A percentile compares a stretch with the other conserved stretches of the same genome.
These are phyloP conservation scores for Gulo gulo DNA, from an alignment of 2,113 vertebrate species.

Conservation along the genomic window DNA sequence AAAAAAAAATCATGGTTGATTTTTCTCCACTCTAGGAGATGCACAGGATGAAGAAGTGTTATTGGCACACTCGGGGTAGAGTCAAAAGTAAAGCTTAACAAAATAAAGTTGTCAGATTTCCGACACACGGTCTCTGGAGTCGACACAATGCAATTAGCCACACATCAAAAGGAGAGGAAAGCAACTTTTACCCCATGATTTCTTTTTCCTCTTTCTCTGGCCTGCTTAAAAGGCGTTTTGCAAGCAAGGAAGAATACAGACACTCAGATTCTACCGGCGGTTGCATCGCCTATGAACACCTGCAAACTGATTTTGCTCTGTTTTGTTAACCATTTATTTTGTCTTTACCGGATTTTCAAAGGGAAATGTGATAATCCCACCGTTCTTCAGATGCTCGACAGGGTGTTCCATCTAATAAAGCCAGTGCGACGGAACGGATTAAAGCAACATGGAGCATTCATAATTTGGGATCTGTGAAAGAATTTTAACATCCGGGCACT, in stretches of 20 bases:
- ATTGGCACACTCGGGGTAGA: constrained; percentile 71
- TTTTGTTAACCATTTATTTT: constrained; percentile 86
- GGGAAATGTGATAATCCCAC: constrained; percentile 85
- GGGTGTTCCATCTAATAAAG: constrained; percentile 86
- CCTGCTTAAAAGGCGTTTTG: constrained; percentile 79
- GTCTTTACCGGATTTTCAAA: constrained; percentile 84
- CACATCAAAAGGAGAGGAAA: constrained; percentile 72
- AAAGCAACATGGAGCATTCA: constrained; percentile 83
- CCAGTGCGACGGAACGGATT: constrained; percentile 80
- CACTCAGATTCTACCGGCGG: constrained; percentile 53
- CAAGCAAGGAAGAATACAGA: constrained; percentile 75
- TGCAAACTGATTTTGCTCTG: constrained; percentile 81
- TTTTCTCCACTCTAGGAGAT: constrained; percentile 75
- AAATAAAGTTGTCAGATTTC: constrained; percentile 78
- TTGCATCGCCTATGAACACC: constrained; percentile 59
- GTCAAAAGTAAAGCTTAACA: constrained; percentile 76
- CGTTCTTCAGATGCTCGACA: constrained; percentile 79
- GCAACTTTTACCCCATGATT: constrained; percentile 76
- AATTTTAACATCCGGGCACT: constrained; percentile 78
- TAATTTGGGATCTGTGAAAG: constrained; percentile 83
- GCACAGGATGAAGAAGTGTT: constrained; percentile 73
- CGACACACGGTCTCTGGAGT: constrained; percentile 67
- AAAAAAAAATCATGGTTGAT: constrained; percentile 78
- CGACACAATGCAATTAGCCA: constrained; percentile 78
- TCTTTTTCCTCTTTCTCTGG: constrained; percentile 79